Evolutionary conservation across 2,797 vertebrate genomes (phyloP).

Genomic region (Argya squamiceps): DNA sequence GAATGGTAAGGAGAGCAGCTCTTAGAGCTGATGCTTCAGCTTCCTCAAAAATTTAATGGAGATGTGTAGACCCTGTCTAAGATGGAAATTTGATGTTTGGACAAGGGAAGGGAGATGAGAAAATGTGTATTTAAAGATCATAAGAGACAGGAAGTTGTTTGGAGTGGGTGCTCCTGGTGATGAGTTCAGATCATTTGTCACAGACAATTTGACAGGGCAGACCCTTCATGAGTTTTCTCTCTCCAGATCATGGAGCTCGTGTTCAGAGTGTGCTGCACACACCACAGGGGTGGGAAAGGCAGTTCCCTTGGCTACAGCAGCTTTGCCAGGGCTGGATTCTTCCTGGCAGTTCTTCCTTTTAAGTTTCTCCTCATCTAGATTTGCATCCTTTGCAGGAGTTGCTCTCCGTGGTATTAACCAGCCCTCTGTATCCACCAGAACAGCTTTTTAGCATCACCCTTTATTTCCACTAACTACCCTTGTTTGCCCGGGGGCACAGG

Average conservation of each 20-base stretch:
- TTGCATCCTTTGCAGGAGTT: neutral
- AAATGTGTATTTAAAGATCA: neutral
- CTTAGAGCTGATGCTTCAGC: neutral
- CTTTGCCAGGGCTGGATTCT: neutral
- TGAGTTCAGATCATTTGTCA: neutral
- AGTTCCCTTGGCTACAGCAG: neutral
- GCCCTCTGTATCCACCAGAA: neutral
- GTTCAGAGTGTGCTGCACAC: neutral
- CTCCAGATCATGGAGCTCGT: neutral
- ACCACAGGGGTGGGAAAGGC: neutral
- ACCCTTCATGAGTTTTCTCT: neutral
- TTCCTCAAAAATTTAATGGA: neutral
- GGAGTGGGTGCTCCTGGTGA: neutral
- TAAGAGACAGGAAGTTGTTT: neutral
- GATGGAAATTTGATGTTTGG: neutral
- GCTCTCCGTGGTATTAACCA: neutral
- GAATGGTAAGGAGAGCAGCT: neutral
- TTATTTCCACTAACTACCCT: neutral
- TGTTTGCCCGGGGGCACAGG: neutral
- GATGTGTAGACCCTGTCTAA: neutral
- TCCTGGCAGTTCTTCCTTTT: neutral
- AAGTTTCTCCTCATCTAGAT: neutral
- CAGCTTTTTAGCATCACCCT: neutral
- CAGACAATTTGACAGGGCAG: neutral
- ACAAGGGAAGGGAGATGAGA: neutral